Percentiles rank a stretch among this genome's conserved stretches.
phyloP scores from a whole-genome alignment of 2,888 invertebrate genomes.

The Chouioia cunea region DNA sequence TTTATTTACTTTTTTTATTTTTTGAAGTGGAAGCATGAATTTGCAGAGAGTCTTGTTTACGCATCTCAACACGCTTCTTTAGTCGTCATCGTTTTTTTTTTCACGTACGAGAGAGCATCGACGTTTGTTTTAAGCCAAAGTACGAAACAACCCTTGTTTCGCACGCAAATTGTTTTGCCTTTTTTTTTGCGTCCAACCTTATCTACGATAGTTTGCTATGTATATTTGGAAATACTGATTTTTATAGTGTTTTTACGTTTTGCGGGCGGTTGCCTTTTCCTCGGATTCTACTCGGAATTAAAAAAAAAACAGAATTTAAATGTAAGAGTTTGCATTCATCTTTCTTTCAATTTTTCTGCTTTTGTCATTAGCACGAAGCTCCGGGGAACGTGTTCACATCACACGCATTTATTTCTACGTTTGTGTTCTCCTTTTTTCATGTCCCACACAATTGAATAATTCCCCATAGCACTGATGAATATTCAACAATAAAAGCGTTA shows the following conservation, averaged over 20 bases:
- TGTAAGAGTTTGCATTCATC: slow-evolving; percentile 5
- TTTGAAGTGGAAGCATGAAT: background rate
- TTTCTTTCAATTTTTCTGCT: background rate
- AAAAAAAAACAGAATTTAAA: slow-evolving; percentile 7
- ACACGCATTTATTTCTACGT: slow-evolving; percentile 2
- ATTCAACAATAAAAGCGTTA: slow-evolving; percentile 26
- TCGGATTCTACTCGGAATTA: slow-evolving; percentile 34
- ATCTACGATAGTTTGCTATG: slow-evolving; percentile 51
- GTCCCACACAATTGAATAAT: slow-evolving; percentile 17
- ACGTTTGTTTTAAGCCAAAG: slow-evolving; percentile 34
- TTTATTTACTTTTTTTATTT: too few species aligned
- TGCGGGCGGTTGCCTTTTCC: slow-evolving; percentile 52
- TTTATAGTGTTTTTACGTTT: slow-evolving; percentile 49
- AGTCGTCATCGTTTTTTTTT: slow-evolving; percentile 14
- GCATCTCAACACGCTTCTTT: background rate
- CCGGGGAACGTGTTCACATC: background rate
- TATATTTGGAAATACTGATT: slow-evolving; percentile 61
- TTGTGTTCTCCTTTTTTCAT: background rate
- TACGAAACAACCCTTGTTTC: slow-evolving; percentile 32
- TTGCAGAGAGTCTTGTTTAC: slow-evolving; percentile 19
- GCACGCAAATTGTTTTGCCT: slow-evolving; percentile 3
- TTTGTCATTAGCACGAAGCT: slow-evolving; percentile 2
- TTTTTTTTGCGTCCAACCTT: slow-evolving; percentile 43
- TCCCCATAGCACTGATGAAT: slow-evolving; percentile 22
- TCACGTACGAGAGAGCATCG: slow-evolving; percentile 25